Percentiles rank a stretch among this genome's conserved stretches.
These are phyloP conservation scores for Columba guinea DNA, from an alignment of 2,797 vertebrate genomes.

Conservation along the genomic window DNA sequence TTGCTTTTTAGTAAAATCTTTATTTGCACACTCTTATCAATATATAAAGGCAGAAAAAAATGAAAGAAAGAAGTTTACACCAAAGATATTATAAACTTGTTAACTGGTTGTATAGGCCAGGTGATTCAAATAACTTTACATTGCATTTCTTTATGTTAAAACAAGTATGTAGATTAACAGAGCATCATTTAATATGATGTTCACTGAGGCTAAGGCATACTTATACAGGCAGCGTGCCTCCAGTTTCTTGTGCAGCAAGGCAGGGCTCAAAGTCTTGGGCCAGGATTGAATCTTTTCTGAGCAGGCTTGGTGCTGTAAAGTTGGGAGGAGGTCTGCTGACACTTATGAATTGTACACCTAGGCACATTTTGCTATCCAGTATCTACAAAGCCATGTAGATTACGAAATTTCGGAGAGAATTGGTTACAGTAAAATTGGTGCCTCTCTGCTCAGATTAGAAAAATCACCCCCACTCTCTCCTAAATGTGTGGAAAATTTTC, in stretches of 20 bases:
- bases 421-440: neutral
- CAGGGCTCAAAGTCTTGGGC: neutral
- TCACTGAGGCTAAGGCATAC: neutral
- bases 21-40: neutral
- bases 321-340: neutral
- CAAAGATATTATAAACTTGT: neutral
- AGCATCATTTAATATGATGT: neutral
- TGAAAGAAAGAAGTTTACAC: neutral
- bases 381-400: neutral
- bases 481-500: neutral
- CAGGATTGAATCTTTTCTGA: neutral
- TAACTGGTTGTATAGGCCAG: neutral
- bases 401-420: neutral
- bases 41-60: neutral
- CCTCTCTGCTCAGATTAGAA: neutral
- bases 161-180: neutral
- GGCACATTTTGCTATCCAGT: neutral
- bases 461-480: accelerated
- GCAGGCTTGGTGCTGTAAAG: neutral
- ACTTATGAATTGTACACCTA: neutral
- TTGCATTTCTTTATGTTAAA: neutral
- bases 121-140: neutral
- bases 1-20: neutral
- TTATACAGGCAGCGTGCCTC: accelerated
- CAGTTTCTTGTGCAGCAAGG: neutral